Evolutionary conservation across 2,797 vertebrate species (phyloP), one percentile per base, ranked within the genome.

Genomic region (Orestias chungarensis): DNA sequence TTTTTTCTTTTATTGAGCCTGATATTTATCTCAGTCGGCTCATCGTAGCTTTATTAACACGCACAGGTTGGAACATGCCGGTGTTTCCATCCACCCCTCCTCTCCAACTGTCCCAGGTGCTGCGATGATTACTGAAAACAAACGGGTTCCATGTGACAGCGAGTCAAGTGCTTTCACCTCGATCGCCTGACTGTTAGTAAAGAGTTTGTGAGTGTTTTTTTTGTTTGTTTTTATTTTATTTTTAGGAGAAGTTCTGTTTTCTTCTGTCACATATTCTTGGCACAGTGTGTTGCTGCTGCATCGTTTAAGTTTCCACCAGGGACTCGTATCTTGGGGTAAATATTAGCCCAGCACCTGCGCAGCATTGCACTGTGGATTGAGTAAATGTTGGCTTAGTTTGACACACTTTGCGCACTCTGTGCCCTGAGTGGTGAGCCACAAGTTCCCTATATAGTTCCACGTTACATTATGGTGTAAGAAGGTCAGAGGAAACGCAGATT

Each of bases 101-200:
- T 25, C 68, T 40, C 68, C 17, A 61, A 61, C 54, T 50, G 72
- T 78, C 3, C 71, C 73, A 57, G 78, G 78, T 67, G 67, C 68
- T 75, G 68, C 82, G 79, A 87, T 88, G 71, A 88, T 88, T 87
- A 80, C 81, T 86, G 74, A 86, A 86, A 85, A 73, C 27, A 42
- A 85, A 68, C 52, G 29, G 66, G 62, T 54, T 66, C 70, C 75
- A 71, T 66, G 73, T 77, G 81, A 81, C 70, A 44, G 54, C 44
- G 17, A 64, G 70, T 42, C 44, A 15, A 70, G 70, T 43, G 42
- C 49, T 79, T 80, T 78, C 67, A 79, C 76, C 65, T 78, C 50
- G 0, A 65, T 76, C 67, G 76, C 74, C 70, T 86, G 74, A 87
- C 79, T 75, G 66, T 62, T 54, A 74, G 82, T 84, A 83, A 81